Conservation (phyloP, 2,113 vertebrate genomes). For the Cynopterus brachyotis region DNA sequence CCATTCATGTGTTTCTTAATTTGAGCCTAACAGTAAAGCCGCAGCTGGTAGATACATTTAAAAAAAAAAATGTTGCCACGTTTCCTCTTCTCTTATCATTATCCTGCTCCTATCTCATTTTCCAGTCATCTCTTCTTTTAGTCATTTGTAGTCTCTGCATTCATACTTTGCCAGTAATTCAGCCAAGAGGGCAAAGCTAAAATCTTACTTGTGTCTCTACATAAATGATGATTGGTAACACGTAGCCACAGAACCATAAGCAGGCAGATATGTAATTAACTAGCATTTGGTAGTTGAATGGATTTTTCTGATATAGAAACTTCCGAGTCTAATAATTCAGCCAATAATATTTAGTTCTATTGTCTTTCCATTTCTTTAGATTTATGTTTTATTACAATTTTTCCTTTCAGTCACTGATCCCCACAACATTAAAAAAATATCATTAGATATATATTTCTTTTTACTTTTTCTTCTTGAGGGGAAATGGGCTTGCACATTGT, state of each 20-base stretch:
- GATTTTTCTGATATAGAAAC: constrained; percentile 55
- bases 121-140: not conserved
- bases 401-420: not conserved
- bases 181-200: constrained; percentile 20
- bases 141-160: constrained; percentile 23
- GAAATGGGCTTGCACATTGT: constrained; percentile 53
- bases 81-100: constrained; percentile 20
- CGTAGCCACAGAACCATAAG: constrained; percentile 23
- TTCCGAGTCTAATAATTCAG: constrained; percentile 44
- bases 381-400: constrained; percentile 35
- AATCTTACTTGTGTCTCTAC: constrained; percentile 29
- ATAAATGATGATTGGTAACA: constrained; percentile 28
- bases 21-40: constrained; percentile 14
- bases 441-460: constrained; percentile 44
- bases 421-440: constrained; percentile 40
- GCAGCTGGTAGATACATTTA: not conserved
- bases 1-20: not conserved
- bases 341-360: constrained; percentile 9
- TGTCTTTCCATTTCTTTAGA: constrained; percentile 50
- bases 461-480: constrained; percentile 25
- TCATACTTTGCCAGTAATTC: constrained; percentile 46
- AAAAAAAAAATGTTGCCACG: not conserved
- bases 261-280: constrained; percentile 38
- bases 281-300: constrained; percentile 50
- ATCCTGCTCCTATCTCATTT: not conserved